These are phyloP conservation scores for Hypsopygia costalis DNA, from an alignment of 2,888 invertebrate genomes.

Conservation along the genomic window DNA sequence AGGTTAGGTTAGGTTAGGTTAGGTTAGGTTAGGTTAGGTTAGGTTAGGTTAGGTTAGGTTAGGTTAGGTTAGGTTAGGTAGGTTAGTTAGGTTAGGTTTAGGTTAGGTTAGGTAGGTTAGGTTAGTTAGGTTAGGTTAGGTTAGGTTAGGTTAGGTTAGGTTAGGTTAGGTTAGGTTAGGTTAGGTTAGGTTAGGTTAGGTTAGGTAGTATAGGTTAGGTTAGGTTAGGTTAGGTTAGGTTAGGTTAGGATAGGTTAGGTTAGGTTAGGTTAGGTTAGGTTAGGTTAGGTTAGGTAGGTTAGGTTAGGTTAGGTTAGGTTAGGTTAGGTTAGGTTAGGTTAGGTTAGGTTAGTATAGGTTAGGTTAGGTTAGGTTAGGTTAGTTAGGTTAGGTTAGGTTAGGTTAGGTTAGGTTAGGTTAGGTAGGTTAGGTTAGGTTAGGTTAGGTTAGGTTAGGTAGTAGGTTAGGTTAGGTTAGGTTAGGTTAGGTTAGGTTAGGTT, in stretches of 20 bases:
- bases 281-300: conserved; percentile 18
- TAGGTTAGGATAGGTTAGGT: conserved; percentile 20
- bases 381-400: conserved; percentile 10
- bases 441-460: conserved; percentile 11
- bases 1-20: conserved; percentile 15
- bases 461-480: conserved; percentile 10
- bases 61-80: conserved; percentile 19
- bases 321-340: conserved; percentile 17
- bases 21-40: conserved; percentile 15
- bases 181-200: conserved; percentile 15
- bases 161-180: conserved; percentile 13
- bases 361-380: conserved; percentile 16
- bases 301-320: conserved; percentile 17
- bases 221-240: conserved; percentile 18
- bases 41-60: conserved; percentile 18
- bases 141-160: conserved; percentile 16
- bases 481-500: conserved; percentile 12
- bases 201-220: conserved; percentile 10
- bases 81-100: conserved; percentile 18
- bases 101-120: conserved; percentile 14
- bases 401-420: conserved; percentile 16
- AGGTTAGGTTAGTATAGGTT: conserved; percentile 16
- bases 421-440: conserved; percentile 14
- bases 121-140: conserved; percentile 16
- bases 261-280: conserved; percentile 19